Base-by-base conservation (phyloP, 2,797 vertebrate genomes). In the Zenarchopterus dispar region DNA sequence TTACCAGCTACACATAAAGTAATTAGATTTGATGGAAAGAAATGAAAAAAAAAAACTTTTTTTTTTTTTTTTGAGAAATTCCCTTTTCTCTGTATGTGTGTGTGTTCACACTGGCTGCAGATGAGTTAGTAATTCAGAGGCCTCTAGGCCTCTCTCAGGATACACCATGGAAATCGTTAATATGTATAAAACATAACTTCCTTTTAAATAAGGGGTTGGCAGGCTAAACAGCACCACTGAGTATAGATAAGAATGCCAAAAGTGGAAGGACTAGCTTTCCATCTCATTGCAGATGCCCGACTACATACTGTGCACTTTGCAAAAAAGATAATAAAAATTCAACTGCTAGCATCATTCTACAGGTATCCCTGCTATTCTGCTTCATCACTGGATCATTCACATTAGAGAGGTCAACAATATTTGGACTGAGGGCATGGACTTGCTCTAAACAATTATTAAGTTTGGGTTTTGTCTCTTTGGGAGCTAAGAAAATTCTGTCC, bases 121-220 rank as follows among this genome's bases (percentile, higher is more conserved):
- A 75, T 77, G 63, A 57, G 49, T 57, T 63, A 16, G 42, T 28
- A n/a, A 52, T 65, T 79, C 24, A 58, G 79, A 82, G 76, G 81
- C 84, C 79, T 81, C 44, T 56, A 82, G 76, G 81, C 84, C 79
- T 81, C 44, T 56, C 50, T 54, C 80, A 76, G 62, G 76, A 83
- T 69, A 63, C 66, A 56, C 64, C 43, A 43, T 31, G 18, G 70
- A 48, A 70, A 65, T 68, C 80, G 84, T 84, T 77, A 85, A 87
- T 88, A 85, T 88, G 66, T 79, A 81, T 81, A 70, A 72, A 73
- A 77, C 68, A 79, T 74, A n/a, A 73, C 54, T 72, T 18, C 11
- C 74, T 80, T 78, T 80, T 56, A 82, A 74, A 82, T 67, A 66
- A 54, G 33, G 31, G 57, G 70, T 68, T 82, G 77, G 80, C 79